Conservation (phyloP, 92 coral and sea anemone species). For the Phenganax marumi region DNA sequence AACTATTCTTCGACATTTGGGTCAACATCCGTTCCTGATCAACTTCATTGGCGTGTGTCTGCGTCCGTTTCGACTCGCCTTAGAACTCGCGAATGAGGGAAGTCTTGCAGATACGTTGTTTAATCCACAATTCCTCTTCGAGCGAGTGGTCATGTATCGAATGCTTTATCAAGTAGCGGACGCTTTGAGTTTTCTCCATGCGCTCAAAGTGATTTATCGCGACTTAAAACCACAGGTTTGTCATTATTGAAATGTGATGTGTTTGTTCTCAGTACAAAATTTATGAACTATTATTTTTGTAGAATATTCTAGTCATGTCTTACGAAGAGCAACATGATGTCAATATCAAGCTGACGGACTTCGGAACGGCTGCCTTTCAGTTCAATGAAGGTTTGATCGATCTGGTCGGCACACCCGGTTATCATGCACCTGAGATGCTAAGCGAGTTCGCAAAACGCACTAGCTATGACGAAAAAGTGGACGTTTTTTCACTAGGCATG, state of each 20-base stretch:
- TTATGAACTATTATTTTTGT: too few species aligned
- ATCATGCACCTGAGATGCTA: constrained; percentile 92
- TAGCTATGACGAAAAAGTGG: constrained; percentile 74
- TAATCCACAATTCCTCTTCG: constrained; percentile 48
- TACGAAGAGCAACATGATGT: constrained; percentile 78
- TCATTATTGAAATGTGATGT: too few species aligned
- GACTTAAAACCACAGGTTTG: constrained; percentile 77
- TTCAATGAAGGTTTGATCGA: constrained; percentile 75
- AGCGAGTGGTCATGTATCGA: constrained; percentile 78
- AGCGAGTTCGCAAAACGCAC: constrained; percentile 71
- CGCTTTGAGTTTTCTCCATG: constrained; percentile 78
- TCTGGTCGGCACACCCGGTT: constrained; percentile 70
- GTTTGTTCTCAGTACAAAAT: too few species aligned
- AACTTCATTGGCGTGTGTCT: constrained; percentile 89
- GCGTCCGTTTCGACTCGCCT: constrained; percentile 86
- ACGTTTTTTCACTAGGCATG: constrained; percentile 83
- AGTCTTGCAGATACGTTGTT: constrained; percentile 68
- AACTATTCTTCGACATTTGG: constrained; percentile 85
- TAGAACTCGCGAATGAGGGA: constrained; percentile 89
- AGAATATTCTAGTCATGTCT: constrained; percentile 91
- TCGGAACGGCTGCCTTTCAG: constrained; percentile 95
- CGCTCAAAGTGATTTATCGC: constrained; percentile 80
- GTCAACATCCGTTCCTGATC: constrained; percentile 91
- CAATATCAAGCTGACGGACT: constrained; percentile 90
- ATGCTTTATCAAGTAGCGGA: constrained; percentile 93